phyloP scores from a whole-genome alignment of 2,113 vertebrate genomes.

The Polyodon spathula region DNA sequence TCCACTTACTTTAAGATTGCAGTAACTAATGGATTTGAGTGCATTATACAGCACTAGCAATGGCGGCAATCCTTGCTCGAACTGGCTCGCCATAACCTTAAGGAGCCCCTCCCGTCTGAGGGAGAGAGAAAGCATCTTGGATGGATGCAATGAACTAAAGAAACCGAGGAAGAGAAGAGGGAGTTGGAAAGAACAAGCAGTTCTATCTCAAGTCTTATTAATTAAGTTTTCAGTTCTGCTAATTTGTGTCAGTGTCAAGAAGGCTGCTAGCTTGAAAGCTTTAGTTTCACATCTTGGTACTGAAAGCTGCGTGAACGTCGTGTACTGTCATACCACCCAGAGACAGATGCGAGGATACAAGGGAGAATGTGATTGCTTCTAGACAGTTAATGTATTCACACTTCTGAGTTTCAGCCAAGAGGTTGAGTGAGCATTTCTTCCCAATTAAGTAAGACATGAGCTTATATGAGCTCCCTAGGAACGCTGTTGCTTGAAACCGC shows the following conservation, averaged over 20 bases:
- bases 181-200: neutral
- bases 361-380: too few relatives aligned
- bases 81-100: constrained; percentile 10
- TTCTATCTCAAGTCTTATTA: neutral
- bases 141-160: neutral
- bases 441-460: too few relatives aligned
- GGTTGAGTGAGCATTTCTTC: too few relatives aligned
- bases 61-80: constrained; percentile 45
- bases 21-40: constrained; percentile 68
- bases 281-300: neutral
- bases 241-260: neutral
- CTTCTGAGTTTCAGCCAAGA: too few relatives aligned
- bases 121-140: too few relatives aligned
- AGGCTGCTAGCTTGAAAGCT: neutral
- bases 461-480: too few relatives aligned
- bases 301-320: neutral
- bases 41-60: constrained; percentile 55
- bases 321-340: neutral
- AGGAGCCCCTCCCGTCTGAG: too few relatives aligned
- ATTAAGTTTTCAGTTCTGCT: neutral
- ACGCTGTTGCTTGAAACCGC: too few relatives aligned
- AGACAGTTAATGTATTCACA: too few relatives aligned
- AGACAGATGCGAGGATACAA: neutral
- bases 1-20: constrained; percentile 55
- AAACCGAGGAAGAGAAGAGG: neutral